Evolutionary conservation across 2,888 invertebrate genomes (phyloP).

Genomic region (Epirrita christyi): DNA sequence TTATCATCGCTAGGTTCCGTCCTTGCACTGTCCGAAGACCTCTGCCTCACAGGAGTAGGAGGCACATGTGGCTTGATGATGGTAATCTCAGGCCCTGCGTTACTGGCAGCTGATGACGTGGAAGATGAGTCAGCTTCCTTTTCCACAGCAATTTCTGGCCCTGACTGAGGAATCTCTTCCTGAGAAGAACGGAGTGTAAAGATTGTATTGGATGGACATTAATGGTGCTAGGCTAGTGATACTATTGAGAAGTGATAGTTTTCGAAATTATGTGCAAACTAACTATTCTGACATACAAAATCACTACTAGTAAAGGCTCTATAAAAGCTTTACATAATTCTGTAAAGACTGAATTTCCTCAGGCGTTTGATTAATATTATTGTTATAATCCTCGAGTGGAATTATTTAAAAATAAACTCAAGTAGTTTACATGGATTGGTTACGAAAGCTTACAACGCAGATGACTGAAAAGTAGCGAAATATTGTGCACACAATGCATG

Average conservation of each 20-base stretch:
- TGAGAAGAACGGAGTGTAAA: conserved; percentile 35
- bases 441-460: too few relatives aligned
- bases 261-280: background rate
- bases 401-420: too few relatives aligned
- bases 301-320: too few relatives aligned
- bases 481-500: too few relatives aligned
- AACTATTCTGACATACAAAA: background rate
- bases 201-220: background rate
- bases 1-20: conserved; percentile 79
- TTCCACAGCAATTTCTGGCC: conserved; percentile 62
- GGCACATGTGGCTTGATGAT: conserved; percentile 66
- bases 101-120: conserved; percentile 70
- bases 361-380: too few relatives aligned
- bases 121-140: conserved; percentile 71
- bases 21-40: conserved; percentile 83
- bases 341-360: too few relatives aligned
- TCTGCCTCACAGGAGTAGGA: conserved; percentile 73
- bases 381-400: too few relatives aligned
- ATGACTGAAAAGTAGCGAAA: too few relatives aligned
- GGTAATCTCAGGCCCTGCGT: conserved; percentile 71
- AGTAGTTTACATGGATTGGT: too few relatives aligned
- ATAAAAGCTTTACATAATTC: too few relatives aligned
- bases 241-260: background rate
- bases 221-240: background rate
- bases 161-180: conserved; percentile 76